These are phyloP conservation scores for Scaptodrosophila latifasciaeformis DNA, from an alignment of 2,888 invertebrate genomes.

Conservation along the genomic window DNA sequence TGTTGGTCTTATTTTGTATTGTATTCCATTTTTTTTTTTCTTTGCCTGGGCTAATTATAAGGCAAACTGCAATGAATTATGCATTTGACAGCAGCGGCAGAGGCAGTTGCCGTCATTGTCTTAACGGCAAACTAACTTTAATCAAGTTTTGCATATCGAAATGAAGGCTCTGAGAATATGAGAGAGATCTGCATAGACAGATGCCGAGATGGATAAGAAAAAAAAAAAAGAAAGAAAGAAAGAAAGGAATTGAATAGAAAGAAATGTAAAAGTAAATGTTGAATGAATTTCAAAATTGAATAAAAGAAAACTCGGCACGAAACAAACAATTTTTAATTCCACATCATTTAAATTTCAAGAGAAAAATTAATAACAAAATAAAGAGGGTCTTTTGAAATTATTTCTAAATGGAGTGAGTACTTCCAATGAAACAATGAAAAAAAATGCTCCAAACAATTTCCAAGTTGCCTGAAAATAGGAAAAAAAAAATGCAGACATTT, in stretches of 20 bases:
- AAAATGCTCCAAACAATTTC: conserved; percentile 66
- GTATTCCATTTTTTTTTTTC: background rate
- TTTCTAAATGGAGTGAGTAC: no score
- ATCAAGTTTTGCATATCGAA: conserved; percentile 66
- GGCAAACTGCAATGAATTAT: conserved; percentile 61
- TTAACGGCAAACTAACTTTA: conserved; percentile 50
- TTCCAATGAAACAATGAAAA: conserved; percentile 58
- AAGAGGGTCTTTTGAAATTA: no score
- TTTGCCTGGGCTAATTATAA: conserved; percentile 46
- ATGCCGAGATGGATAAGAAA: conserved; percentile 4
- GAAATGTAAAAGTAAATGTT: background rate
- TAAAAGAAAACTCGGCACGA: conserved; percentile 20
- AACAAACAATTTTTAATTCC: conserved; percentile 62
- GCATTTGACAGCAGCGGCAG: conserved; percentile 42
- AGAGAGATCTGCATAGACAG: conserved; percentile 17
- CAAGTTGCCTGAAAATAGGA: conserved; percentile 50
- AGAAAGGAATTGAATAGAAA: background rate
- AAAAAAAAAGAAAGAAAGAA: conserved; percentile 7
- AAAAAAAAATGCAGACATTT: conserved; percentile 16
- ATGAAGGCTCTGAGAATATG: no score
- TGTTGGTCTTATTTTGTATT: conserved; percentile 53
- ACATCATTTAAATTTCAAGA: conserved; percentile 66
- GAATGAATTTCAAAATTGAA: no score
- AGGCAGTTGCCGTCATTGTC: conserved; percentile 48
- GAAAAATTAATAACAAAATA: conserved; percentile 28